Evolutionary conservation across 1,140 invertebrate species (phyloP), one percentile per base, ranked within the genome.

Genomic region (Grapholita molesta): DNA sequence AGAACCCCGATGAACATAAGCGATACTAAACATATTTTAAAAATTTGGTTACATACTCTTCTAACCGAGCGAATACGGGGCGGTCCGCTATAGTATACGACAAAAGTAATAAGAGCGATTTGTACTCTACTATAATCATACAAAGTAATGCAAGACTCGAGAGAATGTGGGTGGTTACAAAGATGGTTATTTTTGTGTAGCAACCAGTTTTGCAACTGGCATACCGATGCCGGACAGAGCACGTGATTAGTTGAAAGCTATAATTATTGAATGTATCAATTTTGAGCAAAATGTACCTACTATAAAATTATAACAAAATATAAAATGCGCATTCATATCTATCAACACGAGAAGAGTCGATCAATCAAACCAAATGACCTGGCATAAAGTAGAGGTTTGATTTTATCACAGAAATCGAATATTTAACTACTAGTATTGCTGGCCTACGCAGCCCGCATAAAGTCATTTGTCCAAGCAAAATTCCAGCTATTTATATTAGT

Each of bases 381-480:
- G 66, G 67, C 78, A 77, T 82, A 73, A 15, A 61, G 28, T 61
- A 61, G 77, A 84, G 70, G 73, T 71, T 70, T 57, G 88, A 90
- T 89, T 65, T 76, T 90, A 90, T 88, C 86, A 38, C 33, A 25
- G 83, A 15, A 87, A 86, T 86, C 76, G 85, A 89, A 90, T 88
- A 86, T 85, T 88, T 86, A 88, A 88, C 73, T 75, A 83, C 69
- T 72, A 69, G 64, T 70, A 75, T 78, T 76, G 77, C 76, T 71
- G 64, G 72, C 67, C 35, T 25, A 7, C 53, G 55, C 25, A 61
- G 55, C 15, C 8, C 15, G n/a, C n/a, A 15, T 18, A 61, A 24
- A 15, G n/a, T 61, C 55, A 61, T 61, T 30, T 61, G 28, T 30
- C 25, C 53, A 3, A 28, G 55, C 32, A n/a, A 12, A 28, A 1